Evolutionary conservation across 1,140 invertebrate genomes (phyloP).

Genomic region (Lycorma delicatula): DNA sequence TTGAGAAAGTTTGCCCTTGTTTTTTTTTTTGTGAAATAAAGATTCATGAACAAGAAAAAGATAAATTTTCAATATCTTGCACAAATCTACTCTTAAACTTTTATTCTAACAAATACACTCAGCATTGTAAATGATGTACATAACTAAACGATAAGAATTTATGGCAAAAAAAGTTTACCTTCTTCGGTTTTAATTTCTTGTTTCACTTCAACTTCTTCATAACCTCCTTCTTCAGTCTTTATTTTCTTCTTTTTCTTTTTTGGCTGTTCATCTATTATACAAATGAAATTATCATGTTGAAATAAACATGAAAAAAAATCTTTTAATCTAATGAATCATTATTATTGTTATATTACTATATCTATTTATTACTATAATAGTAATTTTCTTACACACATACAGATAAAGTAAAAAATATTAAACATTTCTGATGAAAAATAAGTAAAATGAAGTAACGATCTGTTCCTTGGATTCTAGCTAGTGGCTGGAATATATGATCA

Average conservation of each 20-base stretch:
- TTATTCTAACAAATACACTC: conserved; percentile 11
- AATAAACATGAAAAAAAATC: not conserved
- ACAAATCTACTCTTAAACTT: conserved; percentile 24
- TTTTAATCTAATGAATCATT: not conserved
- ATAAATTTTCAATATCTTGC: too few relatives aligned
- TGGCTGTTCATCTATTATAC: conserved; percentile 19
- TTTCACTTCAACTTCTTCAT: conserved; percentile 24
- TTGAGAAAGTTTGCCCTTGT: not conserved
- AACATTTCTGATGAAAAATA: too few relatives aligned
- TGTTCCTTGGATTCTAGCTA: too few relatives aligned
- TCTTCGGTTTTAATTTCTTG: conserved; percentile 28
- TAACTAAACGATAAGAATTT: not conserved
- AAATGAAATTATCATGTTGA: not conserved
- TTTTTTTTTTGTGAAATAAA: conserved; percentile 12
- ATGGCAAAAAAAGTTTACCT: conserved; percentile 17
- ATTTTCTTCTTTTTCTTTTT: conserved; percentile 33
- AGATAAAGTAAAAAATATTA: too few relatives aligned
- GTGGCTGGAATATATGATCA: too few relatives aligned
- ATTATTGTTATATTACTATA: conserved; percentile 20
- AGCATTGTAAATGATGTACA: not conserved
- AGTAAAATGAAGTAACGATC: too few relatives aligned
- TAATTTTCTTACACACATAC: not conserved
- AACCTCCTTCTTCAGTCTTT: too few relatives aligned
- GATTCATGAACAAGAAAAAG: too few relatives aligned
- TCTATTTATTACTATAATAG: conserved; percentile 14